A percentile compares a stretch with the other conserved stretches of the same genome.
phyloP scores from a whole-genome alignment of 2,888 invertebrate genomes.

The Thymelicus sylvestris region DNA sequence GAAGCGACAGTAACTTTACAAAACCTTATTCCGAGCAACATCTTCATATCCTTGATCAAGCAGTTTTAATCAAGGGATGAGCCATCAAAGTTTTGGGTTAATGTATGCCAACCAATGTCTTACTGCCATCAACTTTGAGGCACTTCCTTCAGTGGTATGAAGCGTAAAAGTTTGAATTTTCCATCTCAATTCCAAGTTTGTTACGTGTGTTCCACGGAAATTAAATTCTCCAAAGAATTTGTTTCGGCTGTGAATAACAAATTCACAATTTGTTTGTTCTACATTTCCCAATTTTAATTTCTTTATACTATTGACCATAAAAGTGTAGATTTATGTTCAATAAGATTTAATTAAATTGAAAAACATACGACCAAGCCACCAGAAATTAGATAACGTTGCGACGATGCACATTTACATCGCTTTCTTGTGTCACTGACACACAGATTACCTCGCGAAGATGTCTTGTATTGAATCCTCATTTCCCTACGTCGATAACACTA shows the following conservation, averaged over 20 bases:
- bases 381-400: no score
- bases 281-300: not conserved
- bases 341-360: no score
- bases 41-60: slow-evolving; percentile 39
- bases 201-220: slow-evolving; percentile 26
- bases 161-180: slow-evolving; percentile 42
- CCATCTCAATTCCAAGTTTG: slow-evolving; percentile 19
- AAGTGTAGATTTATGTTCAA: no score
- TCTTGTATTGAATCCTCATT: no score
- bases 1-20: slow-evolving; percentile 11
- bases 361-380: no score
- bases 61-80: slow-evolving; percentile 43
- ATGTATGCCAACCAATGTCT: slow-evolving; percentile 40
- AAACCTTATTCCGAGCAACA: slow-evolving; percentile 13
- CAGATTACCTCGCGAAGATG: no score
- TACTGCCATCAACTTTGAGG: slow-evolving; percentile 38
- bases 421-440: no score
- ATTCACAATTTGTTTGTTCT: not conserved
- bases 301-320: no score
- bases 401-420: no score
- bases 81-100: slow-evolving; percentile 45
- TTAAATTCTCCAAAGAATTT: slow-evolving; percentile 29
- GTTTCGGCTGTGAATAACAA: slow-evolving; percentile 12
- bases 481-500: no score
- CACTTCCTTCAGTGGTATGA: slow-evolving; percentile 39